These are phyloP conservation scores for Solea senegalensis DNA, from an alignment of 2,113 vertebrate genomes.

Conservation along the genomic window DNA sequence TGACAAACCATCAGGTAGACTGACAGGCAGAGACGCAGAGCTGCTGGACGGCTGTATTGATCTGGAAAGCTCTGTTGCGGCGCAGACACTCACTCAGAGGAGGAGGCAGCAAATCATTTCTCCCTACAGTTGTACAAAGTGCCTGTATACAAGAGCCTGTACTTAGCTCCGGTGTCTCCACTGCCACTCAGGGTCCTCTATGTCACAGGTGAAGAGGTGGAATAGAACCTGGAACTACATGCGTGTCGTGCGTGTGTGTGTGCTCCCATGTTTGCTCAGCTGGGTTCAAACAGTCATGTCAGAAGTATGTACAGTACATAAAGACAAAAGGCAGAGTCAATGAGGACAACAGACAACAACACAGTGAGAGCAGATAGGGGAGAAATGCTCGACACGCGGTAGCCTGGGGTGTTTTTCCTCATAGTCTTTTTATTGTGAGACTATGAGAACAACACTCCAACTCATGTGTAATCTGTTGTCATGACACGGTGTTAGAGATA, in stretches of 20 bases:
- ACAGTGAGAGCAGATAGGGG: slow-evolving; percentile 7
- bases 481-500: too few relatives aligned
- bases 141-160: slow-evolving; percentile 47
- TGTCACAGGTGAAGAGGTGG: slow-evolving; percentile 41
- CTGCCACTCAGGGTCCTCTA: slow-evolving; percentile 30
- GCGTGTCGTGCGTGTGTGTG: neutral
- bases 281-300: slow-evolving; percentile 69
- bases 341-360: slow-evolving; percentile 15
- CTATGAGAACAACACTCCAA: too few relatives aligned
- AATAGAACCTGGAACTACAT: slow-evolving; percentile 20
- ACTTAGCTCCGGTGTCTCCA: slow-evolving; percentile 46
- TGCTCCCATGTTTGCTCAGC: slow-evolving; percentile 59
- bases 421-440: too few relatives aligned
- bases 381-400: neutral
- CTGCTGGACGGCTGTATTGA: slow-evolving; percentile 58
- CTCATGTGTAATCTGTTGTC: too few relatives aligned
- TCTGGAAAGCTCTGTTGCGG: slow-evolving; percentile 44
- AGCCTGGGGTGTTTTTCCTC: too few relatives aligned
- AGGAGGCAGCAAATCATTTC: slow-evolving; percentile 29
- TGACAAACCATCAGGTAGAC: slow-evolving; percentile 48
- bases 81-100: slow-evolving; percentile 35
- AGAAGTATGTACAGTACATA: slow-evolving; percentile 57
- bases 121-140: slow-evolving; percentile 49
- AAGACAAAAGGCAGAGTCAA: slow-evolving; percentile 46
- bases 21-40: slow-evolving; percentile 34